These are phyloP conservation scores for Dioctria linearis DNA, from an alignment of 2,888 invertebrate genomes.

Conservation along the genomic window DNA sequence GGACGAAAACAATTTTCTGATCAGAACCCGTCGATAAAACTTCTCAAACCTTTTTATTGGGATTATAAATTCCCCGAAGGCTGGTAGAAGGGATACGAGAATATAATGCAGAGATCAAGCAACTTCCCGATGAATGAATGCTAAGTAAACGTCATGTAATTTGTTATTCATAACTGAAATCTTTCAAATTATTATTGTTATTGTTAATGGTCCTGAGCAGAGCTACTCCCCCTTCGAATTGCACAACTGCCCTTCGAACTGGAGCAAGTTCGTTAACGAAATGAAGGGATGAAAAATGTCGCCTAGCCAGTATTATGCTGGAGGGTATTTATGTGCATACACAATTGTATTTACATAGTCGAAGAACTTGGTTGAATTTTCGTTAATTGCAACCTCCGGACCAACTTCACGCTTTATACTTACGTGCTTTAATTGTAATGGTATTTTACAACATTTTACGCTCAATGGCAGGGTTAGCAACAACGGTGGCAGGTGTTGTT, in stretches of 20 bases:
- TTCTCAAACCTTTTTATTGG: constrained; percentile 48
- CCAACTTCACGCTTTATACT: background rate
- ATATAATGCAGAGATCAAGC: background rate
- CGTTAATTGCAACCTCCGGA: constrained; percentile 46
- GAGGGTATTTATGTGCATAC: constrained; percentile 25
- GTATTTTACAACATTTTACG: background rate
- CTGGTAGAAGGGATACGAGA: constrained; percentile 5
- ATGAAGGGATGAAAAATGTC: constrained; percentile 3
- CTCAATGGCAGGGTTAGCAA: background rate
- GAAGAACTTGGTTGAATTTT: constrained; percentile 4
- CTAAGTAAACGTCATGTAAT: constrained; percentile 58
- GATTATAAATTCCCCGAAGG: constrained; percentile 53
- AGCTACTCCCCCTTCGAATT: constrained; percentile 7
- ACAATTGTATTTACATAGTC: constrained; percentile 1
- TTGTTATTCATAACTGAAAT: constrained; percentile 60
- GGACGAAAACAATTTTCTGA: constrained; percentile 58
- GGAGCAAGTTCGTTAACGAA: constrained; percentile 36
- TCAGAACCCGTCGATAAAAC: constrained; percentile 54
- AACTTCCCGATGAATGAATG: constrained; percentile 50
- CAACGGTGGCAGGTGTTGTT: constrained; percentile 55
- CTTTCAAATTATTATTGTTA: constrained; percentile 51
- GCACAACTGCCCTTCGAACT: background rate
- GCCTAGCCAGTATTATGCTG: constrained; percentile 22
- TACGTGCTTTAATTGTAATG: constrained; percentile 45
- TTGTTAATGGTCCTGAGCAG: constrained; percentile 15